These are phyloP conservation scores for Paramormyrops kingsleyae DNA, from an alignment of 2,113 vertebrate genomes.

Conservation along the genomic window DNA sequence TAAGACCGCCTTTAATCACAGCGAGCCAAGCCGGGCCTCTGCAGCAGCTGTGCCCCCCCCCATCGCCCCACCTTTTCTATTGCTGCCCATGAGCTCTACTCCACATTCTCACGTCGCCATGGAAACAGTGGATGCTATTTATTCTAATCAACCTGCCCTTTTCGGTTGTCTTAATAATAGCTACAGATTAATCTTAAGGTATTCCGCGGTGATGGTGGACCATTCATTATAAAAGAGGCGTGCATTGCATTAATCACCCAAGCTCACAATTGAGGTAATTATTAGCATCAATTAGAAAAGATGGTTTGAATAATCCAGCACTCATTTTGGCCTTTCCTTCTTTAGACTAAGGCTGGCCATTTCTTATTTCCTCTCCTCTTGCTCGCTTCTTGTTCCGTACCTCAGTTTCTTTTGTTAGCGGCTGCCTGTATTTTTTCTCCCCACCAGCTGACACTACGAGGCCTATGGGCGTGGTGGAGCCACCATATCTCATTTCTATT, in stretches of 20 bases:
- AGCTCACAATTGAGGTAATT: not conserved
- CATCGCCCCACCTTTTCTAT: constrained; percentile 1
- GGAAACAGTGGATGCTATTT: constrained; percentile 50
- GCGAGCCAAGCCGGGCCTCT: not conserved
- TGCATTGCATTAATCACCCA: not conserved
- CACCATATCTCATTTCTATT: not conserved
- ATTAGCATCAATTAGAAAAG: not conserved
- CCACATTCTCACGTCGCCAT: constrained; percentile 43
- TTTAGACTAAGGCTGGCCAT: not conserved
- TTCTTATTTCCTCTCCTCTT: not conserved
- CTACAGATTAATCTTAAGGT: constrained; percentile 43
- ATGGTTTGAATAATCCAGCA: not conserved
- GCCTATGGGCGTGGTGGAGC: not conserved
- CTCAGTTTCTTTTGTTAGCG: not conserved
- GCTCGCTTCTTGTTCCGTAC: not conserved
- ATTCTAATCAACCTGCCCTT: constrained; percentile 53
- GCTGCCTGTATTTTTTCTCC: not conserved
- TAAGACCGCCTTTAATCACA: constrained; percentile 20
- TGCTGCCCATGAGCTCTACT: constrained; percentile 11
- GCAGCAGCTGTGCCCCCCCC: constrained; percentile 2
- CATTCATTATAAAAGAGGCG: not conserved
- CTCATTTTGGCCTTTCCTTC: not conserved
- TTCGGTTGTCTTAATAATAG: constrained; percentile 51
- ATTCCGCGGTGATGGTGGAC: constrained; percentile 28
- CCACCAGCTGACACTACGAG: not conserved